Evolutionary conservation across 1,140 invertebrate species (phyloP).

Genomic region (Lutraria rhynchaena): DNA sequence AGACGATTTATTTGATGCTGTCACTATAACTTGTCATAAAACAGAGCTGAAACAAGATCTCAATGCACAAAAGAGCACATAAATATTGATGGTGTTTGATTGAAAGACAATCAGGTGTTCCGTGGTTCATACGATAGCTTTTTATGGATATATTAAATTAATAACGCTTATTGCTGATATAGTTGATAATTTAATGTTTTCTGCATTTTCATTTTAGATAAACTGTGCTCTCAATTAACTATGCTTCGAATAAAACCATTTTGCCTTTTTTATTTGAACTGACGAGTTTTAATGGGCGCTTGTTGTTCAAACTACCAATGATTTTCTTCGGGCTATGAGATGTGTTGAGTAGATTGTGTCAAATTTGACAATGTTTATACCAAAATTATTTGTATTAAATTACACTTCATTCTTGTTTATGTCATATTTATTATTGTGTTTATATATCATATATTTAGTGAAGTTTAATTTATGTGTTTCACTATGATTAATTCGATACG

Average conservation of each 20-base stretch:
- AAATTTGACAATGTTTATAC: conserved; percentile 56
- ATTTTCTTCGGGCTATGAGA: neutral
- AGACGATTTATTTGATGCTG: conserved; percentile 14
- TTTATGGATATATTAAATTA: conserved; percentile 6
- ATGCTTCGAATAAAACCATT: conserved; percentile 20
- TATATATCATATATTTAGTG: conserved; percentile 40
- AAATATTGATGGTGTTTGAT: conserved; percentile 30
- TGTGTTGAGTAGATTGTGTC: conserved; percentile 51
- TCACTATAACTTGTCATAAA: conserved; percentile 34
- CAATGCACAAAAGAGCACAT: conserved; percentile 2
- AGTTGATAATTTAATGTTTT: too few species aligned
- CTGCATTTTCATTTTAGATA: too few species aligned
- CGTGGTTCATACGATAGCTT: conserved; percentile 2
- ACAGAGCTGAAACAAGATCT: conserved; percentile 1
- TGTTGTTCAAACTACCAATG: neutral
- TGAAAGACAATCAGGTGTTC: conserved; percentile 7
- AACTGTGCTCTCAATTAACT: too few species aligned
- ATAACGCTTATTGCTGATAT: too few species aligned
- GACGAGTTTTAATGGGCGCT: conserved; percentile 23
- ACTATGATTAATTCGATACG: conserved; percentile 24
- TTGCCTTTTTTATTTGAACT: conserved; percentile 21
- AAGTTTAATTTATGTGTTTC: conserved; percentile 43
- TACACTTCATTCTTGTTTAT: conserved; percentile 46
- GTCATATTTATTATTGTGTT: conserved; percentile 53
- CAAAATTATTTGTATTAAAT: conserved; percentile 55